Evolutionary conservation across 2,888 invertebrate species (phyloP).

Genomic region (Chalcis sispes): DNA sequence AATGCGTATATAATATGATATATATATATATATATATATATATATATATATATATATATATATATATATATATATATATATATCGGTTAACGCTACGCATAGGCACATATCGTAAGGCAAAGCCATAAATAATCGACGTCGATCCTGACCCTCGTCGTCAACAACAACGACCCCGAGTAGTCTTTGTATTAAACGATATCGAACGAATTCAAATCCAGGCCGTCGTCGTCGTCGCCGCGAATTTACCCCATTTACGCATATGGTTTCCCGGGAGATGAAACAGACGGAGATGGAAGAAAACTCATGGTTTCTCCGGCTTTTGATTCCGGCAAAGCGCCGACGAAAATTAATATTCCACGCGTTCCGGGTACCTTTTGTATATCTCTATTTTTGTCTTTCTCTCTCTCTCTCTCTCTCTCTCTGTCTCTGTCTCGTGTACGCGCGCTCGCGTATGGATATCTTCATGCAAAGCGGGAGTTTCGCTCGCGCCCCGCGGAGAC

Average conservation of each 20-base stretch:
- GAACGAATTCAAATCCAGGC: slow-evolving; percentile 64
- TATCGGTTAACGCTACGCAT: slow-evolving; percentile 21
- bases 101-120: not conserved
- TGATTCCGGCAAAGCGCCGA: slow-evolving; percentile 6
- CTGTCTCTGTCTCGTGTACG: slow-evolving; percentile 1
- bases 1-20: too few relatives aligned
- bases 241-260: slow-evolving; percentile 71
- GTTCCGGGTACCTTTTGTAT: too few relatives aligned
- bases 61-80: too few relatives aligned
- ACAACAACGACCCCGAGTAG: not conserved
- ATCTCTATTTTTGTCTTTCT: too few relatives aligned
- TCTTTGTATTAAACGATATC: not conserved
- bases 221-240: slow-evolving; percentile 57
- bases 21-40: too few relatives aligned
- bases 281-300: slow-evolving; percentile 16
- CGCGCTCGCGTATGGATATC: not conserved
- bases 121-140: slow-evolving; percentile 15
- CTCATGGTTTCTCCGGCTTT: not conserved
- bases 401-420: too few relatives aligned
- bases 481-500: not conserved
- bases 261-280: slow-evolving; percentile 61
- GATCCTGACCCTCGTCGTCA: slow-evolving; percentile 5
- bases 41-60: too few relatives aligned
- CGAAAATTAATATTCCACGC: slow-evolving; percentile 59
- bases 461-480: not conserved